Evolutionary conservation across 2,113 vertebrate genomes (phyloP).

Genomic region (Triplophysa dalaica): DNA sequence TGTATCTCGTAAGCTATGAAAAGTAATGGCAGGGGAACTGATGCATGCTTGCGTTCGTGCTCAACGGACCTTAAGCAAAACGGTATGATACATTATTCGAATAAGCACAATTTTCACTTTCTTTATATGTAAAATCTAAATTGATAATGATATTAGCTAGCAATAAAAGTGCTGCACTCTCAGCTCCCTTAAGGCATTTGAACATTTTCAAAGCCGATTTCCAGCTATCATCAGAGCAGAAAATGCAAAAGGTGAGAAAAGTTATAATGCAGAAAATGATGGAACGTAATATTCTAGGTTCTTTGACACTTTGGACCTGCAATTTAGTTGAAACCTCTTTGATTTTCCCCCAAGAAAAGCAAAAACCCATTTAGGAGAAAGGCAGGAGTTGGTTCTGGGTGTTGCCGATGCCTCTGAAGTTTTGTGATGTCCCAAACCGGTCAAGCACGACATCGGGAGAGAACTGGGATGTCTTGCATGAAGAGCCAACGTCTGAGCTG

Average conservation of each 20-base stretch:
- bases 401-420: slow-evolving; percentile 3
- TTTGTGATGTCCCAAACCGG: background rate
- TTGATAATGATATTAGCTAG: background rate
- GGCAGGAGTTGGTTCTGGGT: slow-evolving; percentile 1
- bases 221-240: background rate
- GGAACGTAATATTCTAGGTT: background rate
- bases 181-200: background rate
- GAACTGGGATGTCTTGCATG: slow-evolving; percentile 3
- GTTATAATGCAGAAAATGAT: background rate
- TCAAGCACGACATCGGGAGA: slow-evolving; percentile 11
- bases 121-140: background rate
- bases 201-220: background rate
- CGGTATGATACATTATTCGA: no score
- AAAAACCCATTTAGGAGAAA: background rate
- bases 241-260: background rate
- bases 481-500: slow-evolving; percentile 26
- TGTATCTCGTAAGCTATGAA: background rate
- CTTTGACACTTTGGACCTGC: background rate
- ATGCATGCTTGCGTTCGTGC: background rate
- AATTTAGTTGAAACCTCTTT: slow-evolving; percentile 5
- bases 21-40: background rate
- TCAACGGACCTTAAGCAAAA: background rate
- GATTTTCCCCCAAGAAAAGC: background rate
- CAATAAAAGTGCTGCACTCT: background rate
- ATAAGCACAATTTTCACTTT: background rate